Conservation (phyloP, 2,888 invertebrate genomes). For the Auanema sp. region DNA sequence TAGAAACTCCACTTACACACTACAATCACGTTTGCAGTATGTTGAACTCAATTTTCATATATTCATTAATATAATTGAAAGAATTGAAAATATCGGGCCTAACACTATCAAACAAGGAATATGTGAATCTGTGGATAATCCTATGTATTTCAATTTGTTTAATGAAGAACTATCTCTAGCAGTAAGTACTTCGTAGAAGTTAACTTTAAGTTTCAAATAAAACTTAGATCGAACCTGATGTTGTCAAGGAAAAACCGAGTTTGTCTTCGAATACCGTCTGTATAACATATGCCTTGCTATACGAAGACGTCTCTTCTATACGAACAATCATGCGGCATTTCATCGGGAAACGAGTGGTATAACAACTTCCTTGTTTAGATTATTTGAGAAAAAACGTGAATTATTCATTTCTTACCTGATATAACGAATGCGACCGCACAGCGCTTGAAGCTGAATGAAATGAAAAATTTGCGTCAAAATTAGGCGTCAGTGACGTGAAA, state of each 20-base stretch:
- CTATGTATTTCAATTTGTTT: conserved; percentile 9
- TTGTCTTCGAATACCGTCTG: not conserved
- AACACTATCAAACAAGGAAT: conserved; percentile 7
- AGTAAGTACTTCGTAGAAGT: not conserved
- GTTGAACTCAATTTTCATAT: too few species aligned
- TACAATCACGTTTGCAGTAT: conserved; percentile 3
- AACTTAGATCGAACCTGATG: conserved; percentile 1
- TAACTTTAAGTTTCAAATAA: conserved; percentile 4
- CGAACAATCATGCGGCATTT: conserved; percentile 4
- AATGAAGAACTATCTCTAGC: conserved; percentile 9
- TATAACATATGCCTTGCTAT: conserved; percentile 13
- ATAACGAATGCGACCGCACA: too few species aligned
- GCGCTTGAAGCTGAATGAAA: not conserved
- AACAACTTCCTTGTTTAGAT: too few species aligned
- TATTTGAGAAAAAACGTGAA: too few species aligned
- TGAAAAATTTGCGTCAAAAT: not conserved
- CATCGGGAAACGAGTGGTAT: too few species aligned
- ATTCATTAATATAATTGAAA: not conserved
- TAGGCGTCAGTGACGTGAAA: too few species aligned
- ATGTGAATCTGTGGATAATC: conserved; percentile 12
- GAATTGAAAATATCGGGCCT: conserved; percentile 6
- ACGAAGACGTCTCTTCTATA: conserved; percentile 12
- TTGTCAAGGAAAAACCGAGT: not conserved
- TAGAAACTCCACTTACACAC: conserved; percentile 1
- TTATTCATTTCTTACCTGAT: too few species aligned